Percentiles rank a stretch among this genome's conserved stretches.
phyloP scores from a whole-genome alignment of 2,888 invertebrate genomes.

The Hydrotaea cyrtoneurina region DNA sequence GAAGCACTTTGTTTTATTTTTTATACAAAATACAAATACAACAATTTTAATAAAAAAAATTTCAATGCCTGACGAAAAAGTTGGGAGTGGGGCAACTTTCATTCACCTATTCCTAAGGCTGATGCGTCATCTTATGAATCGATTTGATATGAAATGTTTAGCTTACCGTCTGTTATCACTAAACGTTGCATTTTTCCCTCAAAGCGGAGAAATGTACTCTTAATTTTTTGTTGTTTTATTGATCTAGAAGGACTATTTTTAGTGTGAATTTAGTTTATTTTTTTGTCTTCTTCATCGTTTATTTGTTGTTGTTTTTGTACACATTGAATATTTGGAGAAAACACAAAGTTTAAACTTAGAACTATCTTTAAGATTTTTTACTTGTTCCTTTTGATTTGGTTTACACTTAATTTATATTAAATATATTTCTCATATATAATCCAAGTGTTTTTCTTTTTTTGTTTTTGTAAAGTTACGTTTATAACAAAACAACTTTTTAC shows the following conservation, averaged over 20 bases:
- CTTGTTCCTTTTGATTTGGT: background rate
- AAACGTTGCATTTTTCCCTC: no score
- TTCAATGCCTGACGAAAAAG: no score
- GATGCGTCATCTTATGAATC: no score
- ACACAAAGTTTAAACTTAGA: conserved; percentile 13
- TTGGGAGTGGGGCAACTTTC: no score
- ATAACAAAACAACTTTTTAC: conserved; percentile 35
- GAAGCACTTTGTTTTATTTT: no score
- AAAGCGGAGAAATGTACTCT: no score
- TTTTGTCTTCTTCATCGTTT: background rate
- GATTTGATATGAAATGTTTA: no score
- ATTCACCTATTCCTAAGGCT: no score
- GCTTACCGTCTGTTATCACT: no score
- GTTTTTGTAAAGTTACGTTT: background rate
- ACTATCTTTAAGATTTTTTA: conserved; percentile 28
- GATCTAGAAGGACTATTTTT: background rate
- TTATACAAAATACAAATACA: no score
- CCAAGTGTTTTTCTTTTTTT: background rate
- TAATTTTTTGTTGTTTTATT: no score
- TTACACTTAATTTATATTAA: conserved; percentile 12
- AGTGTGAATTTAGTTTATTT: conserved; percentile 6
- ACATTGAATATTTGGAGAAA: conserved; percentile 3
- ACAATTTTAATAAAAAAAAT: no score
- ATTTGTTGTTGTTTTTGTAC: conserved; percentile 21
- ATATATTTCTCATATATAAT: background rate